Evolutionary conservation across 2,888 invertebrate species (phyloP).

Genomic region (Scelioninae gen. 2): DNA sequence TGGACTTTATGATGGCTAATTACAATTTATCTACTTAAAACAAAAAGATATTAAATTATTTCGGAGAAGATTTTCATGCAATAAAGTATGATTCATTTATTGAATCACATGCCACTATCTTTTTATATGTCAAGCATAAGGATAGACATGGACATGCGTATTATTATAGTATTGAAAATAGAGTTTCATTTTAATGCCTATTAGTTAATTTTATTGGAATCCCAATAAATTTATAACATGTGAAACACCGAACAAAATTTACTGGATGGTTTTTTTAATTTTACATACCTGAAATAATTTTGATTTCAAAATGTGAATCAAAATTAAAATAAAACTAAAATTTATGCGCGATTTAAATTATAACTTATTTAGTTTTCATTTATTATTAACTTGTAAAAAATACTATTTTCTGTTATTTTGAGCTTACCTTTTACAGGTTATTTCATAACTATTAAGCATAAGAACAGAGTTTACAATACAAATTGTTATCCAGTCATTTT

Average conservation of each 20-base stretch:
- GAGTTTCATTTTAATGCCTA: neutral
- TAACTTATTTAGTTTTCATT: neutral
- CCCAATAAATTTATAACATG: constrained; percentile 5
- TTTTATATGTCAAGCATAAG: neutral
- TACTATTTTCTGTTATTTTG: neutral
- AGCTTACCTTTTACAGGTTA: constrained; percentile 11
- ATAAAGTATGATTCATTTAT: neutral
- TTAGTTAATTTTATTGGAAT: neutral
- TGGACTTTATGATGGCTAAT: too few relatives aligned
- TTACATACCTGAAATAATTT: constrained; percentile 36
- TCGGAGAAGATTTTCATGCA: neutral
- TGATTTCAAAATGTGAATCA: constrained; percentile 10
- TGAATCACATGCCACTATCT: neutral
- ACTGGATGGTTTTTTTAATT: constrained; percentile 10
- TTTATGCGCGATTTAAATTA: neutral
- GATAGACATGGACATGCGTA: neutral
- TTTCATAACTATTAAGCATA: constrained; percentile 15
- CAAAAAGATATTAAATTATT: neutral
- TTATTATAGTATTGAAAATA: neutral
- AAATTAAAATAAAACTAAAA: constrained; percentile 4
- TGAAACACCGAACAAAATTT: constrained; percentile 19
- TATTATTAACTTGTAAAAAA: neutral
- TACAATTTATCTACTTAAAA: too few relatives aligned
- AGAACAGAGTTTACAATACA: constrained; percentile 23
- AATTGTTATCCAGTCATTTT: constrained; percentile 44